phyloP scores from a whole-genome alignment of 2,888 invertebrate genomes.

The Girardia tigrina region DNA sequence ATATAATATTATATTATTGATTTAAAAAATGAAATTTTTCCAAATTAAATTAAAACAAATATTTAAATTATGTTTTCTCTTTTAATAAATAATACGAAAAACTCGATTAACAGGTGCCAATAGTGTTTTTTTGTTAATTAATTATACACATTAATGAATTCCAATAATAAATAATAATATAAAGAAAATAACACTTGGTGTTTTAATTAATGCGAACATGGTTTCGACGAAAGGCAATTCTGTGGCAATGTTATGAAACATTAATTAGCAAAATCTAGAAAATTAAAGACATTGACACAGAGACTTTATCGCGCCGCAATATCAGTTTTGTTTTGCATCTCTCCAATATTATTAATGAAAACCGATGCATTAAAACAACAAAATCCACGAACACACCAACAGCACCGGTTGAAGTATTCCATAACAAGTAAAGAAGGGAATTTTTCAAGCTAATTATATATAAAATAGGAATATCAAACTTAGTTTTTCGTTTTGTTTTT shows the following conservation, averaged over 20 bases:
- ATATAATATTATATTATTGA: no score
- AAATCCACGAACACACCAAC: conserved; percentile 2
- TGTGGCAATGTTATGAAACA: neutral
- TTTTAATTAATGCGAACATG: conserved; percentile 13
- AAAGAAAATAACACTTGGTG: neutral
- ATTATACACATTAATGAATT: neutral
- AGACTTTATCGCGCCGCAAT: conserved; percentile 20
- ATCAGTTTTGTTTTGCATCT: neutral
- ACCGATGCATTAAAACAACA: conserved; percentile 4
- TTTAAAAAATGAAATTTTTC: no score
- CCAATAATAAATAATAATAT: neutral
- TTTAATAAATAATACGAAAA: no score
- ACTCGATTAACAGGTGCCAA: no score
- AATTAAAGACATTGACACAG: conserved; percentile 16
- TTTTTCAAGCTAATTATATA: conserved; percentile 19
- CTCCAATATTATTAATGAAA: conserved; percentile 10
- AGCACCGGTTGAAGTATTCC: neutral
- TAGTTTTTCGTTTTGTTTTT: no score
- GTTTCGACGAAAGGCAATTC: neutral
- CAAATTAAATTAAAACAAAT: no score
- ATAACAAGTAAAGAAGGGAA: conserved; percentile 6
- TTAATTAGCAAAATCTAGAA: neutral
- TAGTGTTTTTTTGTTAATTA: no score
- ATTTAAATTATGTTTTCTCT: no score
- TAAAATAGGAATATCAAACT: conserved; percentile 4